A percentile compares a stretch with the other conserved stretches of the same genome.
These are phyloP conservation scores for Mystacornis crossleyi DNA, from an alignment of 2,113 vertebrate species.

Conservation along the genomic window DNA sequence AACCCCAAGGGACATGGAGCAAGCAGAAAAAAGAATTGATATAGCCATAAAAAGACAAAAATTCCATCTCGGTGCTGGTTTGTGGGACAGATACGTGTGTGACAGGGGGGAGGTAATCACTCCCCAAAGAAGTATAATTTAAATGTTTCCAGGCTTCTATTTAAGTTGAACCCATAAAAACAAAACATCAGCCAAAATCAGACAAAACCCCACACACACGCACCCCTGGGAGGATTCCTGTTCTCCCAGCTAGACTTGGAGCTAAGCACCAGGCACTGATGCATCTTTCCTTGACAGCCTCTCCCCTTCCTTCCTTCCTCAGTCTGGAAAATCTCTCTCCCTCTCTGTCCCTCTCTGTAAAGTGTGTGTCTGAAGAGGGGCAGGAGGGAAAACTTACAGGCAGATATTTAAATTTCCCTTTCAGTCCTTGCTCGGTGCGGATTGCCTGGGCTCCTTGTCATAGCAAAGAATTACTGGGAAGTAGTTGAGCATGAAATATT, in stretches of 20 bases:
- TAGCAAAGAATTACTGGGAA: not conserved
- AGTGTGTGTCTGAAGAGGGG: accelerated
- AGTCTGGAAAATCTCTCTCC: not conserved
- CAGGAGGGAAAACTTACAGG: not conserved
- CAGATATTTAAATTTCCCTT: not conserved
- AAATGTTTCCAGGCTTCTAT: not conserved
- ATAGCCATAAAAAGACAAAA: not conserved
- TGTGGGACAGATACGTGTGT: not conserved
- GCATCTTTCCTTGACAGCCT: not conserved
- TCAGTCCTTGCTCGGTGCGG: not conserved
- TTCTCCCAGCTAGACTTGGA: not conserved
- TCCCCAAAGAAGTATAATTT: not conserved
- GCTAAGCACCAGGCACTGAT: not conserved
- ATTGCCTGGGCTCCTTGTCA: not conserved
- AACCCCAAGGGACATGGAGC: not conserved
- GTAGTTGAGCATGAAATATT: not conserved
- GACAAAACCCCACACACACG: accelerated
- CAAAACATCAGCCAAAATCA: not conserved
- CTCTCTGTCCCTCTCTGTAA: not conserved
- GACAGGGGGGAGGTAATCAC: not conserved
- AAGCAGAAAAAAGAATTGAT: not conserved
- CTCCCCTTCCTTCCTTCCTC: not conserved
- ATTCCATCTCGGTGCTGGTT: not conserved
- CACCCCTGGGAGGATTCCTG: not conserved
- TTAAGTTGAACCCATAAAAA: not conserved